Percentiles rank a stretch among this genome's conserved stretches.
phyloP scores from a whole-genome alignment of 2,113 vertebrate genomes.

The Coptodon rendalli region DNA sequence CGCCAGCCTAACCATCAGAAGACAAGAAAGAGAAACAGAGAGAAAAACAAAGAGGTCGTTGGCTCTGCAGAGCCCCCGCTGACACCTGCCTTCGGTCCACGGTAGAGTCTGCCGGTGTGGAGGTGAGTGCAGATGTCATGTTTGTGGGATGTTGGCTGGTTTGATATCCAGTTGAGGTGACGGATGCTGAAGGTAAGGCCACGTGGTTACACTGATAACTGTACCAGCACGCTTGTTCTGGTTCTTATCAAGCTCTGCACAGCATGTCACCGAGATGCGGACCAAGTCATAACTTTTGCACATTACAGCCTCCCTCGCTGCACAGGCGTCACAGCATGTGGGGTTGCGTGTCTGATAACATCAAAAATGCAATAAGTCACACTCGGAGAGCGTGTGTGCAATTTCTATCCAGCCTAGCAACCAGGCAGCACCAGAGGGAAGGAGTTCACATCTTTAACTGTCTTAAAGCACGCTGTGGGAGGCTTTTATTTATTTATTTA shows the following conservation, averaged over 20 bases:
- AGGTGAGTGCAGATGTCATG: constrained; percentile 40
- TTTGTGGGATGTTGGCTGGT: neutral
- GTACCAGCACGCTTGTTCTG: neutral
- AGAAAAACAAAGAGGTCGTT: neutral
- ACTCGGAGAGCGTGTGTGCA: neutral
- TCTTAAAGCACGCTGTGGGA: neutral
- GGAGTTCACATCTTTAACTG: neutral
- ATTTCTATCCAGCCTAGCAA: neutral
- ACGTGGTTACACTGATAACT: constrained; percentile 26
- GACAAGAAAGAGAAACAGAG: neutral
- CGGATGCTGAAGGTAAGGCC: neutral
- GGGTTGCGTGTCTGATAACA: neutral
- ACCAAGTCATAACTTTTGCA: constrained; percentile 16
- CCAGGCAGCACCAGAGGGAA: neutral
- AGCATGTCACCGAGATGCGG: neutral
- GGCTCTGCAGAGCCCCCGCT: neutral
- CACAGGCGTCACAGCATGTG: neutral
- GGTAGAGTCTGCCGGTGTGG: neutral
- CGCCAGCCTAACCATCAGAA: neutral
- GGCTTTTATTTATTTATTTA: neutral
- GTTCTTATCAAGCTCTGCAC: neutral
- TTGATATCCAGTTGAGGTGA: neutral
- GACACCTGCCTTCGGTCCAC: neutral
- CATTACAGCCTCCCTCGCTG: neutral
- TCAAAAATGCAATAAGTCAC: constrained; percentile 6